Conservation (phyloP, 1,140 invertebrate genomes). For the Zaprionus tsacasi region DNA sequence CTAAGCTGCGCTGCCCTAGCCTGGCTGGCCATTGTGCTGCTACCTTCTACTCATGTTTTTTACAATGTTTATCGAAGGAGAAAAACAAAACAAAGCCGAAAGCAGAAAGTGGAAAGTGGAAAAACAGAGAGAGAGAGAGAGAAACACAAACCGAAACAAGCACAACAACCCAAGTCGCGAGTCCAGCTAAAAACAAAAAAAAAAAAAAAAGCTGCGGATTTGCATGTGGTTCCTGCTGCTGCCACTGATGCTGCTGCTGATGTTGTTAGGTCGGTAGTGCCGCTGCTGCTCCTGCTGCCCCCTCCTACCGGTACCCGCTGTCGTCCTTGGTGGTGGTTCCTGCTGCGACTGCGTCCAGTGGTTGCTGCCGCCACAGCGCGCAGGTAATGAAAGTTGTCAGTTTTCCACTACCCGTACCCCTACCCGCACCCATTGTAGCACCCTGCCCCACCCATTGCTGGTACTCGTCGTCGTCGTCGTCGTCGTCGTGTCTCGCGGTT, state of each 20-base stretch:
- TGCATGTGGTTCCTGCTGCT: conserved; percentile 56
- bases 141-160: background rate
- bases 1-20: background rate
- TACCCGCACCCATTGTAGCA: background rate
- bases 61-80: conserved; percentile 59
- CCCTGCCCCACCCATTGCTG: background rate
- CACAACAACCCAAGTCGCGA: conserved; percentile 1
- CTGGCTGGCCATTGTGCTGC: conserved; percentile 56
- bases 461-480: too few species aligned
- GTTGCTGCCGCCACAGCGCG: conserved; percentile 25
- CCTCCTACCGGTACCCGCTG: background rate
- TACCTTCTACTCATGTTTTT: conserved; percentile 56
- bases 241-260: background rate
- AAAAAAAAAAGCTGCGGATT: conserved; percentile 47
- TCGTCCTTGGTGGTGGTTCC: conserved; percentile 29
- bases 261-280: background rate
- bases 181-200: too few species aligned
- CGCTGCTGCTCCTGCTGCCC: background rate
- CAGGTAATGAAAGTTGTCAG: conserved; percentile 51
- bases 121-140: background rate
- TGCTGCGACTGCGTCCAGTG: conserved; percentile 34
- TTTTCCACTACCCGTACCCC: background rate
- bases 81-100: conserved; percentile 13
- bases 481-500: background rate
- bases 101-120: conserved; percentile 6